Evolutionary conservation across 2,113 vertebrate genomes (phyloP).

Genomic region (Aphelocoma coerulescens): DNA sequence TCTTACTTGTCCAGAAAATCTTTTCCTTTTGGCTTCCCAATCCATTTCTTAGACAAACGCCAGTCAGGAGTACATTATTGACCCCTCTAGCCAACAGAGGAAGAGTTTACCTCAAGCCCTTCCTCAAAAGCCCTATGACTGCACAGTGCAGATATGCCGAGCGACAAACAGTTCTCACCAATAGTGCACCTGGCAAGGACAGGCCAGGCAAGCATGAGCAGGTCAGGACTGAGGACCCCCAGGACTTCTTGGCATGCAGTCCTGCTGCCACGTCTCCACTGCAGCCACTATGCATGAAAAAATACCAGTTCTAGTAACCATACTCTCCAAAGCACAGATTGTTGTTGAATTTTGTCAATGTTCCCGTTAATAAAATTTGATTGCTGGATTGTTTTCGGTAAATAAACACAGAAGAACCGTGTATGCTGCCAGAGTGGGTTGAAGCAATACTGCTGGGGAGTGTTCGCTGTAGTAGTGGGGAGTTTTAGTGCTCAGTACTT

Average conservation of each 20-base stretch:
- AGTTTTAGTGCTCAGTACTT: not conserved
- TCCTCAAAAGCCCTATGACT: not conserved
- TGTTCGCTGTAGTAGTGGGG: rapidly evolving
- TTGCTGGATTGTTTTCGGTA: not conserved
- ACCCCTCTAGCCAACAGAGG: not conserved
- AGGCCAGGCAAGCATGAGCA: not conserved
- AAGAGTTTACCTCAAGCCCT: not conserved
- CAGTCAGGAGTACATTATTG: not conserved
- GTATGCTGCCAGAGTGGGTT: not conserved
- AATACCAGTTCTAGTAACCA: not conserved
- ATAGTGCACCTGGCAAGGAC: not conserved
- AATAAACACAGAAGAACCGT: not conserved
- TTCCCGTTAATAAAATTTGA: not conserved
- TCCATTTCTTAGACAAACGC: not conserved
- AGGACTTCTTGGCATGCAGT: not conserved
- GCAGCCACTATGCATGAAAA: not conserved
- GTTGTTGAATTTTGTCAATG: not conserved
- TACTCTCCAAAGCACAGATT: not conserved
- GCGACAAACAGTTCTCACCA: not conserved
- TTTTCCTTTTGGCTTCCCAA: not conserved
- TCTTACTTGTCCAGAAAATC: not conserved
- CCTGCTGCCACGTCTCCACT: not conserved
- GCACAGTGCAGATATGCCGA: not conserved
- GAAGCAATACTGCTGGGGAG: not conserved
- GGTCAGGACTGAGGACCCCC: not conserved